phyloP scores from a whole-genome alignment of 2,888 invertebrate species.

The Blomia tropicalis region DNA sequence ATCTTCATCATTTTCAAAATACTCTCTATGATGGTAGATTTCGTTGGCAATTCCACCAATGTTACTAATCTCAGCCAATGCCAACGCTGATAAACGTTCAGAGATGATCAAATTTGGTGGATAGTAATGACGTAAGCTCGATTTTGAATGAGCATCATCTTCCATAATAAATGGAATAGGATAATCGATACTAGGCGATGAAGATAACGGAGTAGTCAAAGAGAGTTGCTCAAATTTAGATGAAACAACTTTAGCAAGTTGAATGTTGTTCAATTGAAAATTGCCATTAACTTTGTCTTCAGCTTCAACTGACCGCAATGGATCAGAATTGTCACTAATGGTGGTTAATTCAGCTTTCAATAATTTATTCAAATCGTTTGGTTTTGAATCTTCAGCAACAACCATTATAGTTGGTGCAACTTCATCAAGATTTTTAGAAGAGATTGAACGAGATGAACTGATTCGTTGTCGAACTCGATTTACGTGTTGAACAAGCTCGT shows the following conservation, averaged over 20 bases:
- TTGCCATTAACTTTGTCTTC: background rate
- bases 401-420: background rate
- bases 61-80: background rate
- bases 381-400: background rate
- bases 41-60: background rate
- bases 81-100: background rate
- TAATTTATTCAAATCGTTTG: background rate
- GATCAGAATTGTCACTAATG: constrained; percentile 66
- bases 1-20: background rate
- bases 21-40: background rate
- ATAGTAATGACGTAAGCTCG: constrained; percentile 53
- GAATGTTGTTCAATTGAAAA: constrained; percentile 4
- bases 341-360: constrained; percentile 36
- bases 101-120: constrained; percentile 35
- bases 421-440: background rate
- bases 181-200: constrained; percentile 70
- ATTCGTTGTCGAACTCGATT: constrained; percentile 2
- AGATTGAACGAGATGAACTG: background rate
- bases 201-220: constrained; percentile 43
- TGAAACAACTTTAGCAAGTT: background rate
- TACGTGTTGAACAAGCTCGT: background rate
- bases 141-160: constrained; percentile 57
- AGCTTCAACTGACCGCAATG: constrained; percentile 42
- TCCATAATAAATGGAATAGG: constrained; percentile 69
- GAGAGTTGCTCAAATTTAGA: constrained; percentile 25